Percentiles rank a stretch among this genome's conserved stretches.
Conservation (phyloP, 2,888 invertebrate genomes). For the Gryllus longicercus region DNA sequence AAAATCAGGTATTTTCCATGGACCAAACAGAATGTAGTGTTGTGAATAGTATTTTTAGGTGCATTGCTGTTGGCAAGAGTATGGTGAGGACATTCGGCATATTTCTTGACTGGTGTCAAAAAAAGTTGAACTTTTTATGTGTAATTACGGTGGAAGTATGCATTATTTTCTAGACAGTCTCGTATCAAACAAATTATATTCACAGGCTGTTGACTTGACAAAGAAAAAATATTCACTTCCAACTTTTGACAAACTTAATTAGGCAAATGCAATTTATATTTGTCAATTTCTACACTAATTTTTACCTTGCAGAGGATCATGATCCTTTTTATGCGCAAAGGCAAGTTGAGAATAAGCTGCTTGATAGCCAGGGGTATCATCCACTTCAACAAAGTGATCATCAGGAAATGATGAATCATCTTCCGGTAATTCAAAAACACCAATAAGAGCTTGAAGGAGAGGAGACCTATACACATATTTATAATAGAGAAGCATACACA, state of each 20-base stretch:
- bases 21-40: too few relatives aligned
- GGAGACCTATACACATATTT: constrained; percentile 27
- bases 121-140: too few relatives aligned
- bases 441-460: constrained; percentile 67
- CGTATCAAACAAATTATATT: too few relatives aligned
- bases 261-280: background rate
- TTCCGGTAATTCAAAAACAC: constrained; percentile 83
- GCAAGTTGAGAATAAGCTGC: constrained; percentile 82
- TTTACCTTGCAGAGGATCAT: constrained; percentile 71
- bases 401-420: constrained; percentile 76
- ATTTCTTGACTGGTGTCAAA: too few relatives aligned
- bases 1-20: too few relatives aligned
- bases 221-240: background rate
- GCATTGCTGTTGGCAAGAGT: too few relatives aligned
- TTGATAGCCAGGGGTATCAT: constrained; percentile 82
- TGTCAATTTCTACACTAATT: background rate
- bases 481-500: background rate
- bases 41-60: too few relatives aligned
- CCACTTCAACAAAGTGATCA: constrained; percentile 79
- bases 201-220: too few relatives aligned
- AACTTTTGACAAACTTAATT: background rate
- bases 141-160: too few relatives aligned
- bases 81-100: too few relatives aligned
- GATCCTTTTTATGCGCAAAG: constrained; percentile 72
- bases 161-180: too few relatives aligned